A percentile compares a stretch with the other conserved stretches of the same genome.
Conservation (phyloP, 2,113 vertebrate species). For the Austrofundulus limnaeus region DNA sequence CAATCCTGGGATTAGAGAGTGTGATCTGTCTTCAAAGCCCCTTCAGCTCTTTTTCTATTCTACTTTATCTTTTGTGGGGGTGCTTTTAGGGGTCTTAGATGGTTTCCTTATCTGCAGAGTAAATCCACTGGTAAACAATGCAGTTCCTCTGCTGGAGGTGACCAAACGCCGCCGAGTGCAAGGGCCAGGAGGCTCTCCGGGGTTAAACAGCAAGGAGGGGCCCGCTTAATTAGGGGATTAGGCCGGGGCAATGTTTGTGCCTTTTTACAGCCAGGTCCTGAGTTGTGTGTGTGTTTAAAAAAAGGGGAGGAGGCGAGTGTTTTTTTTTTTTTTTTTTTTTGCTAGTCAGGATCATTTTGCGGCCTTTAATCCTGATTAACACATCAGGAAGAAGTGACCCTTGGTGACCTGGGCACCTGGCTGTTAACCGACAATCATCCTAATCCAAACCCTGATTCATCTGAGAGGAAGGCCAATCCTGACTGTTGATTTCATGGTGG, state of each 20-base stretch:
- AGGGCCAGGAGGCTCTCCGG: slow-evolving; percentile 64
- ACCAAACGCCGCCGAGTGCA: slow-evolving; percentile 71
- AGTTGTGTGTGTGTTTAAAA: slow-evolving; percentile 40
- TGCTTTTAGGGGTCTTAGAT: slow-evolving; percentile 66
- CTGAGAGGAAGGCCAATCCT: background rate
- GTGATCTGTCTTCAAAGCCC: slow-evolving; percentile 79
- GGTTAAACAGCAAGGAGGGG: slow-evolving; percentile 75
- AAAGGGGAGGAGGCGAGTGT: slow-evolving; percentile 28
- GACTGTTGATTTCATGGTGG: slow-evolving; percentile 11
- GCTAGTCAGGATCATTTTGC: slow-evolving; percentile 66
- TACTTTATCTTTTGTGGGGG: slow-evolving; percentile 66
- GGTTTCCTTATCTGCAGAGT: slow-evolving; percentile 72
- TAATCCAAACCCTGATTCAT: slow-evolving; percentile 69
- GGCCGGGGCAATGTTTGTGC: slow-evolving; percentile 72
- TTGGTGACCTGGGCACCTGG: slow-evolving; percentile 77
- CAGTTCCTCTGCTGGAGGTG: slow-evolving; percentile 76
- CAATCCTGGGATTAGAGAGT: slow-evolving; percentile 76
- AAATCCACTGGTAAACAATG: slow-evolving; percentile 79
- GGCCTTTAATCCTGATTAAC: slow-evolving; percentile 78
- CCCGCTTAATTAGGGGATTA: slow-evolving; percentile 82
- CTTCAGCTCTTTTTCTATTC: slow-evolving; percentile 63
- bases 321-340: slow-evolving; percentile 67
- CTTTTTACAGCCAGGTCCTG: slow-evolving; percentile 75
- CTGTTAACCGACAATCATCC: slow-evolving; percentile 79
- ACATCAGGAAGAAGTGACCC: slow-evolving; percentile 81